These are phyloP conservation scores for Amiota communis DNA, from an alignment of 2,888 invertebrate species.

Conservation along the genomic window DNA sequence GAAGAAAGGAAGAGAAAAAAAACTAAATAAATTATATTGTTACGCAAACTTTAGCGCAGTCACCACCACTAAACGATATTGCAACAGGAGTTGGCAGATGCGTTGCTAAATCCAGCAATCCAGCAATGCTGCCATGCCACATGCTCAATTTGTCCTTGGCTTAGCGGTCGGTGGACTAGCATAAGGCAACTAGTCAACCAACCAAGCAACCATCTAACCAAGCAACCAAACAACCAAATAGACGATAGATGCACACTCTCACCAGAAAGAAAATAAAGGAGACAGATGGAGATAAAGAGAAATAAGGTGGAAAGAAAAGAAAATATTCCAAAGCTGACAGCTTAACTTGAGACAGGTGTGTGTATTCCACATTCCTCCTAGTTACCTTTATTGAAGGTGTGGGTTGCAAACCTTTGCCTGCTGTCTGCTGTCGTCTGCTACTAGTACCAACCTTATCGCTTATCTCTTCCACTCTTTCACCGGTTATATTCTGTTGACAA, in stretches of 20 bases:
- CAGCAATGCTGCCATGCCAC: conserved; percentile 13
- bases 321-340: no score
- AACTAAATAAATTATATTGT: conserved; percentile 64
- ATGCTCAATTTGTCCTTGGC: conserved; percentile 27
- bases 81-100: conserved; percentile 48
- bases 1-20: conserved; percentile 38
- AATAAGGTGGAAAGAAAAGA: no score
- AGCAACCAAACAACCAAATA: background rate
- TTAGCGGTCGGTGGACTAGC: conserved; percentile 1
- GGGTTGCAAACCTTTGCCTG: background rate
- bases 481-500: conserved; percentile 16
- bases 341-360: no score
- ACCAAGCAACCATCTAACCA: background rate
- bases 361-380: no score
- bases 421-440: background rate
- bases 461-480: background rate
- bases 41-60: conserved; percentile 50
- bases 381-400: no score
- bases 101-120: conserved; percentile 38
- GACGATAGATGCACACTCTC: background rate
- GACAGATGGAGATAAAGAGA: no score
- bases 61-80: background rate
- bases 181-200: background rate
- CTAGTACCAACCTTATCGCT: background rate
- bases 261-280: no score